Evolutionary conservation across 1,140 invertebrate genomes (phyloP), one percentile per base, ranked within the genome.

Genomic region (Ceratosolen solmsi): DNA sequence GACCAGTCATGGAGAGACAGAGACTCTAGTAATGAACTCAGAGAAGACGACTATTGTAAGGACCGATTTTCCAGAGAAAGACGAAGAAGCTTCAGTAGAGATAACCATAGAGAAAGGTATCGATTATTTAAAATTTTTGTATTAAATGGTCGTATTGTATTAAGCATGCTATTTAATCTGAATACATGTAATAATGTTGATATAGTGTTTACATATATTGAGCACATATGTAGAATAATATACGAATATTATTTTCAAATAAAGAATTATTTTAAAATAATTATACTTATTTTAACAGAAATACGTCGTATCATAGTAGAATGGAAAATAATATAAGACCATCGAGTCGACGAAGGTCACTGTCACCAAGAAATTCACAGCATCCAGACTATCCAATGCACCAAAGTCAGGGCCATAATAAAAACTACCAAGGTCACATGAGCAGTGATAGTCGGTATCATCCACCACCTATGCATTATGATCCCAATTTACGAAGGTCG

Each of bases 81-180:
- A 73, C 87, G 88, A 70, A 84, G 88, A 68, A 91, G 90, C 78
- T 91, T 91, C 38, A 91, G 89, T 46, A 88, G 89, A 71, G 91
- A 92, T 63, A 88, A 88, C 84, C 87, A 90, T 84, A 87, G 90
- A 22, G 90, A 92, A 5, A 90, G 89, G 90, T 91, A 84, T 38
- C 36, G 3, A 20, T 80, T 51, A 33, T 65, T 63, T 36, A 58
- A 56, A 74, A 71, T 46, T 46, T 25, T 36, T 36, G 25, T 63
- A 30, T 46, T n/a, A n/a, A n/a, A n/a, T n/a, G n/a, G n/a, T n/a
- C n/a, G n/a, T n/a, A n/a, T n/a, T n/a, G n/a, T n/a, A n/a, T n/a
- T n/a, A n/a, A n/a, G n/a, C n/a, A n/a, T n/a, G n/a, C n/a, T n/a
- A n/a, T n/a, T n/a, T n/a, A n/a, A n/a, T n/a, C n/a, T n/a, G n/a